Evolutionary conservation across 2,797 vertebrate genomes (phyloP).

Genomic region (Phataginus tetradactyla): DNA sequence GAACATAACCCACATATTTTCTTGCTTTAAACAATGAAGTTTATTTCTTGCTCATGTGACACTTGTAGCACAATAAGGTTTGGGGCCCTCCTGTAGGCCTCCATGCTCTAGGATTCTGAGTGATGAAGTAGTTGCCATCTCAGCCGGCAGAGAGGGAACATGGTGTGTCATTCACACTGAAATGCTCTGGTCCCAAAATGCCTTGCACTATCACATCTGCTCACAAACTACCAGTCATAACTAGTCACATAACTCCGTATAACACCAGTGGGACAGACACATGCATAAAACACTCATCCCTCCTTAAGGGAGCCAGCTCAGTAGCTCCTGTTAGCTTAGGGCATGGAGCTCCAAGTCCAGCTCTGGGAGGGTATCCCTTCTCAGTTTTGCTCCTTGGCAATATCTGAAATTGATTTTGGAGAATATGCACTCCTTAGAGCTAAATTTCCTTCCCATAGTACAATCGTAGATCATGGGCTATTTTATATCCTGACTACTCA

Average conservation of each 20-base stretch:
- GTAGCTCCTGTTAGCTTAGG: background rate
- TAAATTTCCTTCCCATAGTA: background rate
- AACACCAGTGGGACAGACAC: background rate
- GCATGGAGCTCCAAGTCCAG: background rate
- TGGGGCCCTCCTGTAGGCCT: no score
- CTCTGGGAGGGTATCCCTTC: background rate
- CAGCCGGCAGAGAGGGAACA: background rate
- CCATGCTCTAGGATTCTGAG: background rate
- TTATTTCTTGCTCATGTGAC: background rate
- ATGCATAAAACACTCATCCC: background rate
- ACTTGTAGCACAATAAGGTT: background rate
- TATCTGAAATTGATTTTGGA: background rate
- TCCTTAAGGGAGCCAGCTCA: background rate
- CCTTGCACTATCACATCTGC: background rate
- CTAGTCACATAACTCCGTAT: background rate
- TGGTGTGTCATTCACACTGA: background rate
- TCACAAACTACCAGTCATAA: background rate
- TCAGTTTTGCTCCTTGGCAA: background rate
- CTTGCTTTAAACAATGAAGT: background rate
- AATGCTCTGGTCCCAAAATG: background rate
- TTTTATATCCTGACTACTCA: background rate
- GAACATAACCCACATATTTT: background rate
- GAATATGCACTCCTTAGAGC: background rate
- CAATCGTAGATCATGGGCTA: background rate
- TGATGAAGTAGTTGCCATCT: background rate